Evolutionary conservation across 2,113 vertebrate genomes (phyloP).

Genomic region (Platysternon megacephalum): DNA sequence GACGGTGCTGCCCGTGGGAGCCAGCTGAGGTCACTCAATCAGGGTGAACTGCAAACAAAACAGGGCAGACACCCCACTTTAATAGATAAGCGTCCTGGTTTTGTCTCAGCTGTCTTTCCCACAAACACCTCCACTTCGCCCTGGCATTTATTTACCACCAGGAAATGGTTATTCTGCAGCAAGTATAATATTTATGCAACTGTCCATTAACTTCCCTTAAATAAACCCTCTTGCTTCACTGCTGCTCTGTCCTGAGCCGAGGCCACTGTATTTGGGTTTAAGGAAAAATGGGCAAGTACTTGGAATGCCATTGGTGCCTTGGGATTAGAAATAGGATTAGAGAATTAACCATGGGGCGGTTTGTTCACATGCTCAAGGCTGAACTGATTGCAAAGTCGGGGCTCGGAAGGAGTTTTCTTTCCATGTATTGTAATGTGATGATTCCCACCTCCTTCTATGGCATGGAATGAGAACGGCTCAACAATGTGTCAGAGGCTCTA

Average conservation of each 20-base stretch:
- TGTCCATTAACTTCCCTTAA: not conserved
- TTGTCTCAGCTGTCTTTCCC: not conserved
- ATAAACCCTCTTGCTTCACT: not conserved
- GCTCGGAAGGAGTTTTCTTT: not conserved
- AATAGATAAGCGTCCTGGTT: not conserved
- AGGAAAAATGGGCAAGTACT: conserved; percentile 16
- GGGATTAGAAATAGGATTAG: conserved; percentile 47
- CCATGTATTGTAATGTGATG: too few relatives aligned
- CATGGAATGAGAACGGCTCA: not conserved
- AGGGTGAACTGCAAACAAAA: too few relatives aligned
- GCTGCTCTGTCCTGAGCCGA: not conserved
- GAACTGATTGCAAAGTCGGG: not conserved
- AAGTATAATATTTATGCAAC: not conserved
- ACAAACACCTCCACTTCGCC: not conserved
- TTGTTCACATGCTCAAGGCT: not conserved
- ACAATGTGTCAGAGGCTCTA: not conserved
- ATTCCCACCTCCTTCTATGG: not conserved
- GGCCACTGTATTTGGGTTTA: not conserved
- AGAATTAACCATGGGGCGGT: conserved; percentile 1
- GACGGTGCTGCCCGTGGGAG: too few relatives aligned
- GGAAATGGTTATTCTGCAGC: not conserved
- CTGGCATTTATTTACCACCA: conserved; percentile 12
- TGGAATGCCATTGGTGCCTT: conserved; percentile 26
- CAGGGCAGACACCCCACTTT: too few relatives aligned
- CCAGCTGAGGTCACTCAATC: too few relatives aligned